Evolutionary conservation across 2,113 vertebrate species (phyloP).

Genomic region (Riparia riparia): DNA sequence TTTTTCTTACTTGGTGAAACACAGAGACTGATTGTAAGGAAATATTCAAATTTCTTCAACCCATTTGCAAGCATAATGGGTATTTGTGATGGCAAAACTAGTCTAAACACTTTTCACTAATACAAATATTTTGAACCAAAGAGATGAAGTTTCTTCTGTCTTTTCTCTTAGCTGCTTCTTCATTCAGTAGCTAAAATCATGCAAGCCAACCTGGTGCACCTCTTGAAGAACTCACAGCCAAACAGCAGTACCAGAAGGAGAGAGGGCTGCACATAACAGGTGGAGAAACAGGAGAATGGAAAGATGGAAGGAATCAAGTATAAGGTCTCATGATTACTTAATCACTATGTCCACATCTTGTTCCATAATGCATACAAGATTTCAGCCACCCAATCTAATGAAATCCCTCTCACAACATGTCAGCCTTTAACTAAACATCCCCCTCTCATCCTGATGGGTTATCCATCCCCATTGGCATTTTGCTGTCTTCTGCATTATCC

Average conservation of each 20-base stretch:
- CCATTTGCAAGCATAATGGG: neutral
- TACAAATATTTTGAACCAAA: neutral
- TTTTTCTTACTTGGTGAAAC: neutral
- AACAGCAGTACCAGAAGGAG: neutral
- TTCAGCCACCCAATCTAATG: conserved; percentile 29
- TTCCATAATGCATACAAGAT: conserved; percentile 58
- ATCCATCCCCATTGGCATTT: neutral
- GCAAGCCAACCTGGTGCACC: neutral
- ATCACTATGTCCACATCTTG: conserved; percentile 34
- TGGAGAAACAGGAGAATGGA: conserved; percentile 62
- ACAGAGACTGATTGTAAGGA: neutral
- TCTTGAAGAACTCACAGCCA: neutral
- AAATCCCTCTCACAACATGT: conserved; percentile 2
- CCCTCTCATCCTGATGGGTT: neutral
- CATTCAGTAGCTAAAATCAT: neutral
- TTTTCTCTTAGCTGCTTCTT: neutral
- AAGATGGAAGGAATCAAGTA: conserved; percentile 50
- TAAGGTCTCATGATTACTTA: conserved; percentile 62
- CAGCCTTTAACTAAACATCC: neutral
- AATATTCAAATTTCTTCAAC: neutral
- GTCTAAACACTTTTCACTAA: neutral
- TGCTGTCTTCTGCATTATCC: neutral
- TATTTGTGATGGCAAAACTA: neutral
- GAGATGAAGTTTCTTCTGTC: neutral
- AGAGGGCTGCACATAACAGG: neutral